Evolutionary conservation across 1,140 invertebrate genomes (phyloP).

Genomic region (Metaphire vulgaris): DNA sequence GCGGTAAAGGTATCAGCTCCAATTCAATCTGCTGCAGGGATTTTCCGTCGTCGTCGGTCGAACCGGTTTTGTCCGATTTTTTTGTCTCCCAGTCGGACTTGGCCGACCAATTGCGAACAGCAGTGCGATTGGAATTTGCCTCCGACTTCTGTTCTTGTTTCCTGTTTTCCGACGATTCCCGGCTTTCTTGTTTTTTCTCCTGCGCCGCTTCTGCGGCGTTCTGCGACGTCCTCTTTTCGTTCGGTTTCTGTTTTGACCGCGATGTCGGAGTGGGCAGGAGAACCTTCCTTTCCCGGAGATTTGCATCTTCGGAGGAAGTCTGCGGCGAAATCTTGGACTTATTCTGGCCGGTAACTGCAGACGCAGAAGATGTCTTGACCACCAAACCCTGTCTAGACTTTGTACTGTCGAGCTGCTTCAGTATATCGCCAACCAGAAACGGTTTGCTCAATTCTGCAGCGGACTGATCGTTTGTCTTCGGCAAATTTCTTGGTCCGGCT

Average conservation of each 20-base stretch:
- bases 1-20: not conserved
- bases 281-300: not conserved
- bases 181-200: not conserved
- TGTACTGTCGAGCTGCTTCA: not conserved
- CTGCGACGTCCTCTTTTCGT: not conserved
- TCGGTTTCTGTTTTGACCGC: no score
- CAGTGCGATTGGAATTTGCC: not conserved
- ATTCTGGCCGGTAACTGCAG: no score
- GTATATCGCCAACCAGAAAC: not conserved
- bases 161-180: not conserved
- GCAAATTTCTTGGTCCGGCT: not conserved
- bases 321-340: no score
- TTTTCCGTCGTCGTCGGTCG: not conserved
- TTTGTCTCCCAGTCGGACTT: not conserved
- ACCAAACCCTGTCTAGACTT: no score
- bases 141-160: not conserved
- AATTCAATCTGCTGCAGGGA: not conserved
- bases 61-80: not conserved
- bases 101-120: not conserved
- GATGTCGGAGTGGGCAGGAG: not conserved
- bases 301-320: not conserved
- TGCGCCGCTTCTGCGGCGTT: not conserved
- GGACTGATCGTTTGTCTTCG: not conserved
- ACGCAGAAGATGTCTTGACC: no score
- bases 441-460: not conserved